Evolutionary conservation across 2,888 invertebrate genomes (phyloP).

Genomic region (Carterocephalus palaemon): DNA sequence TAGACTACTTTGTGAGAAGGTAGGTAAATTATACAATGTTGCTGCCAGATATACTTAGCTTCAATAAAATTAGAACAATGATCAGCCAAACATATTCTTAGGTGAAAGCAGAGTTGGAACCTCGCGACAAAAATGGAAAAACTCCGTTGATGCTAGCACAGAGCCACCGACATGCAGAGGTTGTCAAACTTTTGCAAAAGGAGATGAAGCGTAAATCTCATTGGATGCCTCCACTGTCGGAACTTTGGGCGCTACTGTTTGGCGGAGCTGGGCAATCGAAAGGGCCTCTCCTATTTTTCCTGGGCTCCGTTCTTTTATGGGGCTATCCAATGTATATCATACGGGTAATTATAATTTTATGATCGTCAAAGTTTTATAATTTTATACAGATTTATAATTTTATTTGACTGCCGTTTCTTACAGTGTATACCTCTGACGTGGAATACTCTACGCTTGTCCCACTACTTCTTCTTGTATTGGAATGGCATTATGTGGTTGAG

Average conservation of each 20-base stretch:
- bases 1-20: conserved; percentile 92
- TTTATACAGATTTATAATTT: conserved; percentile 27
- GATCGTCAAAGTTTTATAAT: not conserved
- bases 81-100: conserved; percentile 40
- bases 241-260: conserved; percentile 92
- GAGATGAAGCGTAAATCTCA: conserved; percentile 90
- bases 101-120: conserved; percentile 92
- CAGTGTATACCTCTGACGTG: conserved; percentile 94
- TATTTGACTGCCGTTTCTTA: too few species aligned
- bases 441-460: conserved; percentile 90
- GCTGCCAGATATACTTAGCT: not conserved
- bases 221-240: conserved; percentile 92
- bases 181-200: conserved; percentile 88
- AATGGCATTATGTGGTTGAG: conserved; percentile 96
- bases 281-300: conserved; percentile 90
- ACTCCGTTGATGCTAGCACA: conserved; percentile 94
- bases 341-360: conserved; percentile 79
- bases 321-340: conserved; percentile 96
- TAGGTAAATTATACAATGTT: conserved; percentile 38
- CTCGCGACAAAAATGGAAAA: conserved; percentile 94
- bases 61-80: too few species aligned
- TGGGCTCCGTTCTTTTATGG: conserved; percentile 92
- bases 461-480: conserved; percentile 94
- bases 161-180: conserved; percentile 91
- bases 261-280: conserved; percentile 95